Evolutionary conservation across 2,797 vertebrate species (phyloP), one percentile per base, ranked within the genome.

Genomic region (Semaprochilodus insignis): DNA sequence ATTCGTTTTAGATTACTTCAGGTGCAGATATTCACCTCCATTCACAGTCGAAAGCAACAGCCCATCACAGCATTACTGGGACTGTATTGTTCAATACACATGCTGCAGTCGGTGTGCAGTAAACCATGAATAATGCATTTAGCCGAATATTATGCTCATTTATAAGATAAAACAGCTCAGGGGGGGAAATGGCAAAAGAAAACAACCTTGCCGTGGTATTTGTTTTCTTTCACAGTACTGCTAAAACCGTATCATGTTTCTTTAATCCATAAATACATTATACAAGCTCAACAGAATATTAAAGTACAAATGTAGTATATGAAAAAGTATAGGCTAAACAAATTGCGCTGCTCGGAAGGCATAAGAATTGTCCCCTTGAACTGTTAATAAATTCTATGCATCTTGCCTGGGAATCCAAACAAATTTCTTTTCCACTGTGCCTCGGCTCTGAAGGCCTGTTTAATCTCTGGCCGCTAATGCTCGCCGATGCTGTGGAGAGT

Each of bases 111-210:
- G 73, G 66, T 13, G 63, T 34, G 63, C 21, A 73, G 78, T 78
- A 78, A 57, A 73, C 23, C 79, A 88, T 86, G 74, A 86, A 87
- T 87, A 84, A 90, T 88, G 76, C 74, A 85, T 87, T 83, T 66
- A 77, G 44, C 23, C 36, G 72, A 81, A 78, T 72, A 84, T 48
- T 72, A 76, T 48, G 70, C 77, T 83, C 78, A 81, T 84, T 84
- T 69, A 85, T 67, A 83, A 82, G 74, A 87, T 81, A 84, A 85
- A 78, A 66, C 62, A 21, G 40, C 27, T 48, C 55, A 40, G 17
- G 69, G 34, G 17, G 66, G 13, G 15, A 10, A 71, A 6, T 31
- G 74, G 65, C 2, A 27, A 44, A 72, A 27, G 48, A 71, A 52
- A 62, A 83, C 67, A 62, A 67, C 17, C 44, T 51, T 13, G 10